Evolutionary conservation across 1,140 invertebrate species (phyloP), one percentile per base, ranked within the genome.

Genomic region (Orchestia grillus): DNA sequence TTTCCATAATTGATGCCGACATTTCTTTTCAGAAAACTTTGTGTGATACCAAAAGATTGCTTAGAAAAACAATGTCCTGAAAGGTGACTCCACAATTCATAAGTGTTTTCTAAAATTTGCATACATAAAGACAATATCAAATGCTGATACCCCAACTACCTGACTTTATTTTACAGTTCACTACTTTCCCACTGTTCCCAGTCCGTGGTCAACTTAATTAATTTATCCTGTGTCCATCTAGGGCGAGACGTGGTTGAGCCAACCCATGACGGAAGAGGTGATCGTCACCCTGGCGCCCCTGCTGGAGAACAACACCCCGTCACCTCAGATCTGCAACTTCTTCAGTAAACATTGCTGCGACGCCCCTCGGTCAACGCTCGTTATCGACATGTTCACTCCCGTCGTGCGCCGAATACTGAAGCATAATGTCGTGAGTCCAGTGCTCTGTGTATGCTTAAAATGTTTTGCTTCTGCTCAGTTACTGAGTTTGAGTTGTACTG

Each of bases 361-460:
- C 96, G 98, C 98, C 97, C 98, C 98, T 57, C 97, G 98, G 88
- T 98, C 98, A 57, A 97, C 98, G 96, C 97, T 98, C 53, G 97
- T 98, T 11, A 97, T 97, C 95, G 98, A 98, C 96, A 97, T 98
- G 28, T 98, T 99, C 88, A 98, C 98, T 28, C 98, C 98, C 23
- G 98, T 98, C 40, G 98, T 98, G 53, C 98, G 98, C 44, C 98
- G 98, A 90, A 99, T 98, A 97, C 98, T 99, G 87, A 99, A 99
- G 97, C 98, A 99, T 97, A 99, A 98, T 97, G 98, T 98, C 97
- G 98, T 98, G 97, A 98, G 97, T 77, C 62, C 11, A 77, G 47
- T 53, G 47, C 19, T 53, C 19, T 53, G 47, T 53, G 47, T 53
- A 19, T 53, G 47, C 6, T 53, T 53, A 19, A 53, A n/a, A n/a